phyloP scores from a whole-genome alignment of 1,140 invertebrate genomes.

The Diabrotica undecimpunctata region DNA sequence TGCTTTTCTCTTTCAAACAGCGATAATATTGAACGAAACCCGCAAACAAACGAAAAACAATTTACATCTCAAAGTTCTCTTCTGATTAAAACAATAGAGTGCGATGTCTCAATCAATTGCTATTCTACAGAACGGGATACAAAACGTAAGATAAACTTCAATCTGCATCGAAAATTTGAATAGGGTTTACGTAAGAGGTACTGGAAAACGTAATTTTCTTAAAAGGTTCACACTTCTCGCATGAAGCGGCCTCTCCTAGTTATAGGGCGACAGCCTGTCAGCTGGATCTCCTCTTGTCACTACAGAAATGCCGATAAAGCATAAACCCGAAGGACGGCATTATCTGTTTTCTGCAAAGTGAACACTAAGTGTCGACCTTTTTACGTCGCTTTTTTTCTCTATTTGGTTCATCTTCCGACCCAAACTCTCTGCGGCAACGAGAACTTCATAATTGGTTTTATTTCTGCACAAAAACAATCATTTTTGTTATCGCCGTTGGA shows the following conservation, averaged over 20 bases:
- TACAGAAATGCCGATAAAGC: constrained; percentile 31
- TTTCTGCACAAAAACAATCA: neutral
- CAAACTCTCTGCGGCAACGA: neutral
- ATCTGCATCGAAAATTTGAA: constrained; percentile 17
- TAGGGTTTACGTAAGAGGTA: constrained; percentile 16
- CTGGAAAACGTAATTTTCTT: constrained; percentile 31
- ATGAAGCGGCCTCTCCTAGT: constrained; percentile 22
- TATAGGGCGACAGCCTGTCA: constrained; percentile 32
- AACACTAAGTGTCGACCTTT: constrained; percentile 28
- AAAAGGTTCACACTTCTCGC: constrained; percentile 29
- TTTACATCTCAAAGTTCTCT: constrained; percentile 5
- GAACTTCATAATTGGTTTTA: neutral
- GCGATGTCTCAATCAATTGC: constrained; percentile 14
- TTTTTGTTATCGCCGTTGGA: neutral
- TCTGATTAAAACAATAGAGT: constrained; percentile 10
- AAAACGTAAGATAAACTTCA: constrained; percentile 1
- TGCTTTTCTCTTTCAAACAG: neutral
- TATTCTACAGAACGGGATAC: constrained; percentile 6
- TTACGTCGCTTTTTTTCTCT: constrained; percentile 21
- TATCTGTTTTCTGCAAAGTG: constrained; percentile 35
- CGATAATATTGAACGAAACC: neutral
- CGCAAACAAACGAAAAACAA: constrained; percentile 1
- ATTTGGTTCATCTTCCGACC: constrained; percentile 21
- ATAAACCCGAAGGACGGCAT: constrained; percentile 31
- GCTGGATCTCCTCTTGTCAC: constrained; percentile 31